Evolutionary conservation across 2,888 invertebrate species (phyloP), one percentile per base, ranked within the genome.

Genomic region (Coenonympha glycerion): DNA sequence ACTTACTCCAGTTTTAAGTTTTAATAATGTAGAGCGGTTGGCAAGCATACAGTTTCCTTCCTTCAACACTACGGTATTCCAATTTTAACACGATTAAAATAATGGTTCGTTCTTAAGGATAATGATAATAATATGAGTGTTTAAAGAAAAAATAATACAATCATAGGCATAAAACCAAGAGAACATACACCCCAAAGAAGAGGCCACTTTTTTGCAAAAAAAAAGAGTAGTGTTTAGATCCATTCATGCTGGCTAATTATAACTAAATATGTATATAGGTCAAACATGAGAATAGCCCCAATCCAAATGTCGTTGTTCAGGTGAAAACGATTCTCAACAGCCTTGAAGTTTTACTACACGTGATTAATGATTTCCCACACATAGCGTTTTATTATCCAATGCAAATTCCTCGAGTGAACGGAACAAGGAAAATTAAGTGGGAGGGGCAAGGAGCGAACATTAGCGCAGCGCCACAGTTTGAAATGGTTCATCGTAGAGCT

Each of bases 361-460:
- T 85, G 85, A 84, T 85, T 85, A 85, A 86, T 85, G 79, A 80
- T 78, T 75, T 69, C 74, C 76, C 80, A 76, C 76, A 79, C 84
- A 78, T 28, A n/a, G 2, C 80, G 70, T 81, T 77, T 83, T 82
- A 84, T 83, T 81, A 80, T 83, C n/a, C n/a, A 83, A 86, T 86
- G 86, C 86, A 86, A 86, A 86, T 86, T 81, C 82, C 81, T 84
- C 75, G 76, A 81, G 78, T 78, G 78, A 78, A 79, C 81, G 84
- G 80, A 83, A 83, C 82, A 81, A 80, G 82, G 80, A 79, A 80
- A 84, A 83, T 84, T 82, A 79, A 81, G 83, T 79, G 80, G 80
- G 80, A 80, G 81, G 79, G 73, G 78, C 21, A 21, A 37, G 13
- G 6, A 37, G 19, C 71, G 76, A 77, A 74, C 75, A 73, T 76